Percentiles rank a stretch among this genome's conserved stretches.
Conservation (phyloP, 2,888 invertebrate genomes). For the Alsophila aescularia region DNA sequence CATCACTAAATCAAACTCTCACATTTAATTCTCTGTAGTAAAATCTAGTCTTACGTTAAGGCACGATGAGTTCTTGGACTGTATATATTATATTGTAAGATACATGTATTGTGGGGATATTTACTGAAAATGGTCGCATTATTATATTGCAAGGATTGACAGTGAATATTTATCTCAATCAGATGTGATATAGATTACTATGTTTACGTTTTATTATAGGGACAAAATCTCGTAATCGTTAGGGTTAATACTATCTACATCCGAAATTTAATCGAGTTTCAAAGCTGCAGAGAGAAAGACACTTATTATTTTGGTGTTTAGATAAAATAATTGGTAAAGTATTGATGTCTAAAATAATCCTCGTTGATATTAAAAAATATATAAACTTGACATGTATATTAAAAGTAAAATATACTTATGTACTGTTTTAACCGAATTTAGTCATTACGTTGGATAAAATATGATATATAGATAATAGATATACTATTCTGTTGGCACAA, state of each 20-base stretch:
- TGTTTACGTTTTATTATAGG: slow-evolving; percentile 63
- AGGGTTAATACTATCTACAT: slow-evolving; percentile 53
- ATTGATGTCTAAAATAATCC: slow-evolving; percentile 68
- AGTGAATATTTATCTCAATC: slow-evolving; percentile 72
- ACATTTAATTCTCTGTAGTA: slow-evolving; percentile 75
- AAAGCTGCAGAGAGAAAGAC: slow-evolving; percentile 65
- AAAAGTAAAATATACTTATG: slow-evolving; percentile 45
- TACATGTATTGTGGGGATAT: slow-evolving; percentile 69
- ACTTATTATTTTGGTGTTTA: slow-evolving; percentile 57
- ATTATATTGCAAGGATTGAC: slow-evolving; percentile 48
- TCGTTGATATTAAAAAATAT: slow-evolving; percentile 31
- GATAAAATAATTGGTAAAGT: slow-evolving; percentile 40
- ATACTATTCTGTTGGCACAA: no score
- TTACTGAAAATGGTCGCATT: slow-evolving; percentile 58
- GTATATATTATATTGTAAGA: slow-evolving; percentile 74
- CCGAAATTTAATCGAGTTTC: slow-evolving; percentile 50
- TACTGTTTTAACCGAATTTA: slow-evolving; percentile 41
- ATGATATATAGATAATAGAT: no score
- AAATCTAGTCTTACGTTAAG: slow-evolving; percentile 84
- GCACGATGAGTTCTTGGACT: slow-evolving; percentile 74
- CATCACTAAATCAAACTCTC: slow-evolving; percentile 60
- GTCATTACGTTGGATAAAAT: background rate
- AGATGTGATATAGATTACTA: slow-evolving; percentile 79
- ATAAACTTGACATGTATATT: slow-evolving; percentile 41
- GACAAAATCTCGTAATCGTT: slow-evolving; percentile 69